Evolutionary conservation across 2,888 invertebrate species (phyloP).

Genomic region (Cerastis leucographa): DNA sequence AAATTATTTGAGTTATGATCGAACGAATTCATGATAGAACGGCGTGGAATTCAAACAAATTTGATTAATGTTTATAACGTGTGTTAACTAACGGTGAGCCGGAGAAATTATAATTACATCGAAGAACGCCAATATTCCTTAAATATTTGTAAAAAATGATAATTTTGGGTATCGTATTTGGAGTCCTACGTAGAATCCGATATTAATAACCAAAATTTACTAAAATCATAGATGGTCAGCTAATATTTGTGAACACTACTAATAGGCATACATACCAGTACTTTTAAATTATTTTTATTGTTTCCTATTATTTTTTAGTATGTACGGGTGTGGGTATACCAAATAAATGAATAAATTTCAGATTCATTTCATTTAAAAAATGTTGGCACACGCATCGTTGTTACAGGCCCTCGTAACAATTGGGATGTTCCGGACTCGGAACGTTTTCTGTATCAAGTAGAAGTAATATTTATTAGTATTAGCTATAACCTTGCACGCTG

Average conservation of each 20-base stretch:
- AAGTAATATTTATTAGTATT: no score
- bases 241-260: not conserved
- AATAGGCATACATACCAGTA: no score
- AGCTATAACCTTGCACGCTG: no score
- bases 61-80: conserved; percentile 53
- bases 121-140: conserved; percentile 15
- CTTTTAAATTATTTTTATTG: no score
- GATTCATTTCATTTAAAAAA: no score
- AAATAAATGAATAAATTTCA: no score
- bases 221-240: conserved; percentile 4
- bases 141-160: conserved; percentile 25
- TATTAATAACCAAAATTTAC: not conserved
- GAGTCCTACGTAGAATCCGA: not conserved
- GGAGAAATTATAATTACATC: conserved; percentile 63
- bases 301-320: no score
- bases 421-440: no score
- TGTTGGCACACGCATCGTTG: no score
- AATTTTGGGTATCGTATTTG: conserved; percentile 21
- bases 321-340: no score
- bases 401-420: no score
- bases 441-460: no score
- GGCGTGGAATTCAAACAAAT: conserved; percentile 57
- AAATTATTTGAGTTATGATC: conserved; percentile 20
- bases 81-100: not conserved
- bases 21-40: conserved; percentile 25